These are phyloP conservation scores for Pardalotus punctatus DNA, from an alignment of 2,113 vertebrate genomes.

Conservation along the genomic window DNA sequence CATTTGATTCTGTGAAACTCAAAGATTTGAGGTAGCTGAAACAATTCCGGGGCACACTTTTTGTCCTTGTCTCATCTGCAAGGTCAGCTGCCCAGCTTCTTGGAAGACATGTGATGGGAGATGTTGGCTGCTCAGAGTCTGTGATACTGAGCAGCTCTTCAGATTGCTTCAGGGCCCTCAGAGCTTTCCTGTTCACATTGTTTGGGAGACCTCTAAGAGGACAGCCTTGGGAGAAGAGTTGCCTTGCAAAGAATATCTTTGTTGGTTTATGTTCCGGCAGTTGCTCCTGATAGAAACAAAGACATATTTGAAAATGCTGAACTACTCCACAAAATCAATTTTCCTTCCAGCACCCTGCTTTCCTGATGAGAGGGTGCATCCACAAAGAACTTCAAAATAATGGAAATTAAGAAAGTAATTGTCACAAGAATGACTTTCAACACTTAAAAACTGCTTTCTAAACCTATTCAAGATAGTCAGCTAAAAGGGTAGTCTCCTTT, in stretches of 20 bases:
- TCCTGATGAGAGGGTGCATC: background rate
- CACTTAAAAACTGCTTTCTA: background rate
- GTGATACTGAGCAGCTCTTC: background rate
- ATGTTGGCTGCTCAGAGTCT: background rate
- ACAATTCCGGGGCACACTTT: background rate
- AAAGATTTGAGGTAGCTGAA: background rate
- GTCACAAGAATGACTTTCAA: background rate
- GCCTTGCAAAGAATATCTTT: background rate
- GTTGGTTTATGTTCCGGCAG: background rate
- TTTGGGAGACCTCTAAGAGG: background rate
- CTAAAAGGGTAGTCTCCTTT: conserved; percentile 7
- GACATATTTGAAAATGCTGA: background rate
- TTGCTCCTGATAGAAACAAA: background rate
- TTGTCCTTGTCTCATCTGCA: background rate
- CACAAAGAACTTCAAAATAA: background rate
- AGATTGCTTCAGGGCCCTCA: background rate
- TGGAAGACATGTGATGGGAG: background rate
- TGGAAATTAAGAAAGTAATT: background rate
- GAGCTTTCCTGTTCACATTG: background rate
- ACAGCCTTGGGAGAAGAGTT: background rate
- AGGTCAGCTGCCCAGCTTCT: background rate
- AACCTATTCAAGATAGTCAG: background rate
- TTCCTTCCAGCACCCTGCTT: background rate
- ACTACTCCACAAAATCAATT: background rate
- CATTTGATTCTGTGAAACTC: background rate